phyloP scores from a whole-genome alignment of 2,113 vertebrate species.

The Pedionomus torquatus region DNA sequence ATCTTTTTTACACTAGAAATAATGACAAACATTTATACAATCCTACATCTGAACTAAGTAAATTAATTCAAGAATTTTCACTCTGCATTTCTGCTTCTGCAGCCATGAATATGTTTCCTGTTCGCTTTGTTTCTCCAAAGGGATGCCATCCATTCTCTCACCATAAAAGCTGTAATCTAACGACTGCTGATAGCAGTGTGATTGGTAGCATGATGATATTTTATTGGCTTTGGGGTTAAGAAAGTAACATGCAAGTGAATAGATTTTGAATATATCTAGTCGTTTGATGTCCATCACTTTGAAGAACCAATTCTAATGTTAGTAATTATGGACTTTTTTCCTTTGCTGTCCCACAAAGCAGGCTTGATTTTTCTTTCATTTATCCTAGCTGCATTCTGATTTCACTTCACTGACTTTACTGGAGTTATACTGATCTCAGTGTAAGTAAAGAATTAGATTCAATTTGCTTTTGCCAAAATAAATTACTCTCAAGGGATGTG shows the following conservation, averaged over 20 bases:
- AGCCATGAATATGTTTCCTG: conserved; percentile 36
- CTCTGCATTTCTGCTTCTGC: conserved; percentile 34
- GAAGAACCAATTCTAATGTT: not conserved
- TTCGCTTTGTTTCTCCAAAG: conserved; percentile 43
- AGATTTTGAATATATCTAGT: not conserved
- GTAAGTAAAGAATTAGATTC: not conserved
- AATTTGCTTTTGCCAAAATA: not conserved
- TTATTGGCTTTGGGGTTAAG: conserved; percentile 9
- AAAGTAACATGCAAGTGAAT: not conserved
- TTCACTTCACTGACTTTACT: not conserved
- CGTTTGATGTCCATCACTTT: not conserved
- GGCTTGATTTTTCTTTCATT: conserved; percentile 19
- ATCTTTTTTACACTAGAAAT: conserved; percentile 40
- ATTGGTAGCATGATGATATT: not conserved
- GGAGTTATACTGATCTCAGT: not conserved
- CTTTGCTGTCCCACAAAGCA: not conserved
- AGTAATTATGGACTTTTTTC: not conserved
- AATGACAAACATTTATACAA: conserved; percentile 57
- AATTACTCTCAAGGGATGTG: not conserved
- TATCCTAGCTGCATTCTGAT: not conserved
- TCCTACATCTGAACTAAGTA: conserved; percentile 30
- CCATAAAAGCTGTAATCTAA: conserved; percentile 24
- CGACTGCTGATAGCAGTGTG: not conserved
- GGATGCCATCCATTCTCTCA: conserved; percentile 16
- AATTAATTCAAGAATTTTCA: conserved; percentile 53